Evolutionary conservation across 2,888 invertebrate genomes (phyloP), one percentile per base, ranked within the genome.

Genomic region (Antitype chi): DNA sequence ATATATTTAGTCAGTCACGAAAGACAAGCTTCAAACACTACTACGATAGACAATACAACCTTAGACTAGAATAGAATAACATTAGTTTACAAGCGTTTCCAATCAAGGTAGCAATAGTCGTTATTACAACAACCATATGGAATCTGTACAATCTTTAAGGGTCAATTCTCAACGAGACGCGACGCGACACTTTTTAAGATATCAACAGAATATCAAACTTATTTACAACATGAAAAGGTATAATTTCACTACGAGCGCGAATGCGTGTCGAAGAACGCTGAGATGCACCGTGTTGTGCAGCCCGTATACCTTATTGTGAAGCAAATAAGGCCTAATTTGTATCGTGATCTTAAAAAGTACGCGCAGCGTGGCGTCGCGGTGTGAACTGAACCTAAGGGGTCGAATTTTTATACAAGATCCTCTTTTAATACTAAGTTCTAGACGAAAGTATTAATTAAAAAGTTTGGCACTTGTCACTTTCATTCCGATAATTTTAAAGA

Each of bases 31-130:
- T 73, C 78, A 76, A 70, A 85, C 76, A 70, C 63, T 63, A 70
- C 69, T 82, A 70, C 62, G 38, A 78, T 86, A 88, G 86, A 87
- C 86, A 87, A 87, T 87, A 87, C 80, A 55, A 78, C 17, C 25
- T 71, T 81, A 87, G 86, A 72, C 74, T 80, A 76, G 77, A 52
- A 67, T 82, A 86, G 78, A 53, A 55, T 83, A 72, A 80, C 66
- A 59, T 66, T 87, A 86, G 80, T 59, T 59, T 59, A 73, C 62
- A 52, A 64, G 60, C 49, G 67, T 63, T 55, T 74, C 74, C 70
- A 32, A 72, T 25, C 70, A 52, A 78, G 20, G 32, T 78, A 87
- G 82, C 62, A 63, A 76, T 81, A 74, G 73, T 80, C 57, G 69
- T 62, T 64, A 69, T 59, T 52, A 81, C 62, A n/a, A 55, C 59